A percentile compares a stretch with the other conserved stretches of the same genome.
phyloP scores from a whole-genome alignment of 2,888 invertebrate genomes.

The Eupeodes luniger region DNA sequence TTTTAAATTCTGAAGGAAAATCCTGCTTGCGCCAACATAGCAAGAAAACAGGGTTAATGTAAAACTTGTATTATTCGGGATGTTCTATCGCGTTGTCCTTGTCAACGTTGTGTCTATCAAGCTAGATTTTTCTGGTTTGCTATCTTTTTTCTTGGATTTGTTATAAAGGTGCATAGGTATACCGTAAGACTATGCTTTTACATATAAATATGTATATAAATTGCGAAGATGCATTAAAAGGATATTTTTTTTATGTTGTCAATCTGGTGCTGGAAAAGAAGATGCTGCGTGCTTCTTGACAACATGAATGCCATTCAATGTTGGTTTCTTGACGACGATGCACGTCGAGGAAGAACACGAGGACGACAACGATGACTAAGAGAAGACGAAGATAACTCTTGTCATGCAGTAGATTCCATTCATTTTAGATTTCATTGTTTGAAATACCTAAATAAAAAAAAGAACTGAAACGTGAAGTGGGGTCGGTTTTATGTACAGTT shows the following conservation, averaged over 20 bases:
- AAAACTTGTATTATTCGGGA: constrained; percentile 45
- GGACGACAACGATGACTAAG: not conserved
- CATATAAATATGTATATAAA: not conserved
- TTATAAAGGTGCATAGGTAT: not conserved
- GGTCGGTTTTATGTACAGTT: not conserved
- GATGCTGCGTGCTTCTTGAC: constrained; percentile 54
- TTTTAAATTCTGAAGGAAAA: constrained; percentile 22
- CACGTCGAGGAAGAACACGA: not conserved
- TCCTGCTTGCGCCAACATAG: constrained; percentile 52
- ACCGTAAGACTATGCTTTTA: too few species aligned
- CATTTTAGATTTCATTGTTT: constrained; percentile 13
- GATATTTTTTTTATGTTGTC: constrained; percentile 21
- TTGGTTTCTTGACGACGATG: constrained; percentile 39
- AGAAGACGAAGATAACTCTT: constrained; percentile 2
- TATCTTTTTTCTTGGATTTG: constrained; percentile 4
- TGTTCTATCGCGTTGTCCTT: constrained; percentile 49
- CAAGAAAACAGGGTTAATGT: constrained; percentile 38
- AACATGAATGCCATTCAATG: constrained; percentile 61
- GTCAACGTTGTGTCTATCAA: constrained; percentile 36
- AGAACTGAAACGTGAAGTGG: not conserved
- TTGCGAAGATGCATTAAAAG: constrained; percentile 41
- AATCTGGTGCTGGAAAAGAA: constrained; percentile 7
- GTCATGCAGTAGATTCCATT: constrained; percentile 7
- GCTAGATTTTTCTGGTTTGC: constrained; percentile 8
- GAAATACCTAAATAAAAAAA: not conserved